Percentiles rank a stretch among this genome's conserved stretches.
These are phyloP conservation scores for Spinus pinus DNA, from an alignment of 2,797 vertebrate species.

Conservation along the genomic window DNA sequence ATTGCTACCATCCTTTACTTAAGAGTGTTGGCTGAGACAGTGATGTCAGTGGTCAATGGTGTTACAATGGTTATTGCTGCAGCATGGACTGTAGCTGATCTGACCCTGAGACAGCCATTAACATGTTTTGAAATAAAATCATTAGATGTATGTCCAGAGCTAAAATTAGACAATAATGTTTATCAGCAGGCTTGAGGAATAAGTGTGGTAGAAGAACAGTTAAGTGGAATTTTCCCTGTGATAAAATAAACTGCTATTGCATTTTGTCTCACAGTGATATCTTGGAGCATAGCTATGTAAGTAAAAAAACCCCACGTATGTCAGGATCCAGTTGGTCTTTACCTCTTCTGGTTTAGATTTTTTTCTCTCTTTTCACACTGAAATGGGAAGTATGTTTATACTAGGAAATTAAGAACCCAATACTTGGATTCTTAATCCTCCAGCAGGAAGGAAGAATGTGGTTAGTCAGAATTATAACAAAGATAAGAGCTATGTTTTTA, in stretches of 20 bases:
- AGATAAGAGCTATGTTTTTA: background rate
- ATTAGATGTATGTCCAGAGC: background rate
- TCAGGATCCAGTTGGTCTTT: background rate
- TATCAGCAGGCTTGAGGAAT: background rate
- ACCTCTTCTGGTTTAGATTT: background rate
- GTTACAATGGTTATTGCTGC: background rate
- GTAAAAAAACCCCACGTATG: accelerated
- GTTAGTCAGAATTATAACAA: background rate
- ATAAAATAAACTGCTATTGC: background rate
- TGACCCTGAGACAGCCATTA: background rate
- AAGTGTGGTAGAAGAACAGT: background rate
- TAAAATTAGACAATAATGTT: background rate
- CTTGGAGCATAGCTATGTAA: background rate
- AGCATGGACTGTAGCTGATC: background rate
- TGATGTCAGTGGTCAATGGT: background rate
- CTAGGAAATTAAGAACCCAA: background rate
- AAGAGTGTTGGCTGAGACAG: background rate
- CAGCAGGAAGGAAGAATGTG: background rate
- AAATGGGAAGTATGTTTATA: background rate
- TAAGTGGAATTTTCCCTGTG: background rate
- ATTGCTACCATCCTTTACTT: conserved; percentile 51
- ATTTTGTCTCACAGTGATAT: background rate
- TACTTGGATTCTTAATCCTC: background rate
- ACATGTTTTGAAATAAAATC: conserved; percentile 29
- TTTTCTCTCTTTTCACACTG: background rate